Percentiles rank a stretch among this genome's conserved stretches.
Conservation (phyloP, 2,888 invertebrate genomes). For the Eilema depressum region DNA sequence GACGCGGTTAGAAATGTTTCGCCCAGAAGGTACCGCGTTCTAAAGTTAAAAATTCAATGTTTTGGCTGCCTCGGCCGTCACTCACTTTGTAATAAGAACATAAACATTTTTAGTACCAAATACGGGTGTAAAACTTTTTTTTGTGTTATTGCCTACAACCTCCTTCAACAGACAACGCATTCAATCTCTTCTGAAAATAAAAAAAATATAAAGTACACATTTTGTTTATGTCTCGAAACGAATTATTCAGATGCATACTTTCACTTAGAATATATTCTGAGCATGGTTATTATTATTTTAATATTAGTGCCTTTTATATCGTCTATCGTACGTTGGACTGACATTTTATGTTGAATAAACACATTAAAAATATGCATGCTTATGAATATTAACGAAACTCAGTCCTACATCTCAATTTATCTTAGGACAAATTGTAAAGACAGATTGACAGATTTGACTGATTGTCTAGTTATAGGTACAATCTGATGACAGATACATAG, state of each 20-base stretch:
- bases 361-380: too few relatives aligned
- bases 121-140: conserved; percentile 36
- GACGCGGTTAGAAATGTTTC: conserved; percentile 71
- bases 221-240: conserved; percentile 3
- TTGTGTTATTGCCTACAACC: conserved; percentile 16
- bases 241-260: neutral
- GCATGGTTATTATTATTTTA: neutral
- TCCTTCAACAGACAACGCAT: neutral
- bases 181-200: neutral
- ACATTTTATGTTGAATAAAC: too few relatives aligned
- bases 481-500: too few relatives aligned
- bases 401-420: too few relatives aligned
- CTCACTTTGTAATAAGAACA: conserved; percentile 49
- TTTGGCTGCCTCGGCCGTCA: conserved; percentile 53
- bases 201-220: neutral
- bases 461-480: too few relatives aligned
- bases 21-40: conserved; percentile 57
- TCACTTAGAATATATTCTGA: neutral
- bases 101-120: conserved; percentile 47
- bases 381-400: too few relatives aligned
- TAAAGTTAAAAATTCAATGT: conserved; percentile 75
- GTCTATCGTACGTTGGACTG: too few relatives aligned
- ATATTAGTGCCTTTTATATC: too few relatives aligned
- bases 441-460: too few relatives aligned
- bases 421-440: too few relatives aligned